These are phyloP conservation scores for Gymnocheta viridis DNA, from an alignment of 2,888 invertebrate genomes.

Conservation along the genomic window DNA sequence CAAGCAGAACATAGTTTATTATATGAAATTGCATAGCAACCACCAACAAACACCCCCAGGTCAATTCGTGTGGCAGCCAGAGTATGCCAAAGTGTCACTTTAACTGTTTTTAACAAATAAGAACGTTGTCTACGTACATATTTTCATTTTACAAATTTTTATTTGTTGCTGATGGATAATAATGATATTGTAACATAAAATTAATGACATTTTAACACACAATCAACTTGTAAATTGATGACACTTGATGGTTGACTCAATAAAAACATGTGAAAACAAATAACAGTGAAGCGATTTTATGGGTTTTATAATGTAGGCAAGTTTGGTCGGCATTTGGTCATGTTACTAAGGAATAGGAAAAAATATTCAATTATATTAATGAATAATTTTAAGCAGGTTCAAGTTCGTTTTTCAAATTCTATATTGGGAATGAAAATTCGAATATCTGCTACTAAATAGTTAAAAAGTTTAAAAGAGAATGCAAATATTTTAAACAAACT, in stretches of 20 bases:
- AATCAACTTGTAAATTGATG: constrained; percentile 70
- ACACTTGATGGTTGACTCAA: constrained; percentile 55
- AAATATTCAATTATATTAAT: neutral
- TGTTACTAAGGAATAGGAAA: neutral
- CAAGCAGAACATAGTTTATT: neutral
- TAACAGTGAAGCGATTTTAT: neutral
- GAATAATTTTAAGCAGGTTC: too few species aligned
- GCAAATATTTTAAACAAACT: too few species aligned
- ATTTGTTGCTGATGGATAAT: constrained; percentile 45
- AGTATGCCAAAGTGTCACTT: constrained; percentile 14
- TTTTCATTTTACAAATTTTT: neutral
- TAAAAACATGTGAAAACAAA: neutral
- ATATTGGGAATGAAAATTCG: too few species aligned
- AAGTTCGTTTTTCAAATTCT: too few species aligned
- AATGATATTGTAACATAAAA: constrained; percentile 66
- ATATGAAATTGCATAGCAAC: neutral
- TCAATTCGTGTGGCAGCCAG: constrained; percentile 11
- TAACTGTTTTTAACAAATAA: constrained; percentile 15
- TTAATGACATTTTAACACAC: constrained; percentile 69
- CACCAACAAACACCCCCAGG: neutral
- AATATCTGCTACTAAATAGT: too few species aligned
- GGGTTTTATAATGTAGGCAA: neutral
- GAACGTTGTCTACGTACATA: neutral
- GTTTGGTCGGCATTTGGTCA: neutral
- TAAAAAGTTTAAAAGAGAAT: too few species aligned